A percentile compares a stretch with the other conserved stretches of the same genome.
Conservation (phyloP, 2,888 invertebrate genomes). For the Andrena minutula region DNA sequence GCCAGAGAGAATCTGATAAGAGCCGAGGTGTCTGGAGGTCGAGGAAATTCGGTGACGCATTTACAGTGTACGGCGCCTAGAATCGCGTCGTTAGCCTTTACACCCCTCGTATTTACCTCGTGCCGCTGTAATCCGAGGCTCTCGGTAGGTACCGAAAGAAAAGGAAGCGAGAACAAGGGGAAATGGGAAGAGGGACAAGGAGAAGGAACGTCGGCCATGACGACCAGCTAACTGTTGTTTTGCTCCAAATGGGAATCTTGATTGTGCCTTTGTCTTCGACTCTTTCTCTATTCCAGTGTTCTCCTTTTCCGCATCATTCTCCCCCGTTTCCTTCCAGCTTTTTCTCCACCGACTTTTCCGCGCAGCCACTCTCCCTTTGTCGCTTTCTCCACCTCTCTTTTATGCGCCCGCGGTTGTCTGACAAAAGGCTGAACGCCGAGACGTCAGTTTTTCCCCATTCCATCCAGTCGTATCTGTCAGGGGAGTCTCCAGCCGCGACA, state of each 20-base stretch:
- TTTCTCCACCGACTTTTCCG: too few relatives aligned
- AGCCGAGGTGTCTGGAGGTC: background rate
- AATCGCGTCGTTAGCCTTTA: constrained; percentile 73
- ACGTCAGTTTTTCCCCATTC: too few relatives aligned
- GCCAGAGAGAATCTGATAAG: constrained; percentile 60
- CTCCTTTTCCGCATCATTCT: constrained; percentile 19
- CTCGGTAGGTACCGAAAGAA: constrained; percentile 43
- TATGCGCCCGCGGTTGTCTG: constrained; percentile 19
- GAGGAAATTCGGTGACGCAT: constrained; percentile 46
- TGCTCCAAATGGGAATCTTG: constrained; percentile 69
- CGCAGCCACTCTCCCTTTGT: constrained; percentile 1
- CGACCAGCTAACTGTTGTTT: constrained; percentile 69
- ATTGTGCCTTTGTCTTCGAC: constrained; percentile 71
- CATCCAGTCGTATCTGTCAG: too few relatives aligned
- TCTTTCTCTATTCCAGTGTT: constrained; percentile 32
- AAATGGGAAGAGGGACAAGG: constrained; percentile 6
- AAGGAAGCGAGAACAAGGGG: constrained; percentile 42
- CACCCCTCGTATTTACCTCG: constrained; percentile 62
- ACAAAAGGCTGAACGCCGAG: constrained; percentile 9
- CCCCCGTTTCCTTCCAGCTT: background rate
- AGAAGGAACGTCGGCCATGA: constrained; percentile 47
- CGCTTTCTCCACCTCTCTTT: background rate
- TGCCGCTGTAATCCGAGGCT: constrained; percentile 56
- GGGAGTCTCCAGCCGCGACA: too few relatives aligned
- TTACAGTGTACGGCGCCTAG: constrained; percentile 53